Percentiles rank a stretch among this genome's conserved stretches.
Evolutionary conservation across 2,113 vertebrate species (phyloP).

Genomic region (Xenopus borealis): DNA sequence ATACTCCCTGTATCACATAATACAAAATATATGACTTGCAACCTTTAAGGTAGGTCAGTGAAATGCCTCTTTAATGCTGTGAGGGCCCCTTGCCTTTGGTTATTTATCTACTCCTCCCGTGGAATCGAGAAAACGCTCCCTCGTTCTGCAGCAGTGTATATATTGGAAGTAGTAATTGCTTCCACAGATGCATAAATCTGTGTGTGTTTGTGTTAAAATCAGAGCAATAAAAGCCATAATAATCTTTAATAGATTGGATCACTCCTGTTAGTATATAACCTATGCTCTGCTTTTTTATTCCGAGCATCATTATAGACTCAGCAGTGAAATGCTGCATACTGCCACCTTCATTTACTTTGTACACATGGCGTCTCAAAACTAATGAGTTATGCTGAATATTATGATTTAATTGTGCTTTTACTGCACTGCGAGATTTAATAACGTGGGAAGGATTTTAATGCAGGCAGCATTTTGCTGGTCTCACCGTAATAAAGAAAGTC

Average conservation of each 20-base stretch:
- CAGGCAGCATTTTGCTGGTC: constrained; percentile 62
- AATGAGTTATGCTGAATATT: constrained; percentile 72
- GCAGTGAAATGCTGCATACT: constrained; percentile 49
- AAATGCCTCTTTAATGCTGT: too few relatives aligned
- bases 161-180: not conserved
- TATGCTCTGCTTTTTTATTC: constrained; percentile 17
- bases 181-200: not conserved
- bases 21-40: too few relatives aligned
- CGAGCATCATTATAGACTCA: constrained; percentile 7
- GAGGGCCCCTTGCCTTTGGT: too few relatives aligned
- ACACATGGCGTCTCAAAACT: constrained; percentile 60
- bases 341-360: constrained; percentile 59
- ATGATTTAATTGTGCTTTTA: constrained; percentile 72
- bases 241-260: not conserved
- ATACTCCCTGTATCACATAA: too few relatives aligned
- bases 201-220: too few relatives aligned
- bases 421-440: constrained; percentile 69
- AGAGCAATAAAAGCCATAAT: too few relatives aligned
- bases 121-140: too few relatives aligned
- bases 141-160: not conserved
- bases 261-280: constrained; percentile 14
- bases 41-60: too few relatives aligned
- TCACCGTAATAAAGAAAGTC: constrained; percentile 8
- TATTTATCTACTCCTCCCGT: too few relatives aligned
- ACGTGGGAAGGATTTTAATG: constrained; percentile 71